Evolutionary conservation across 2,888 invertebrate genomes (phyloP).

Genomic region (Lottia scabra): DNA sequence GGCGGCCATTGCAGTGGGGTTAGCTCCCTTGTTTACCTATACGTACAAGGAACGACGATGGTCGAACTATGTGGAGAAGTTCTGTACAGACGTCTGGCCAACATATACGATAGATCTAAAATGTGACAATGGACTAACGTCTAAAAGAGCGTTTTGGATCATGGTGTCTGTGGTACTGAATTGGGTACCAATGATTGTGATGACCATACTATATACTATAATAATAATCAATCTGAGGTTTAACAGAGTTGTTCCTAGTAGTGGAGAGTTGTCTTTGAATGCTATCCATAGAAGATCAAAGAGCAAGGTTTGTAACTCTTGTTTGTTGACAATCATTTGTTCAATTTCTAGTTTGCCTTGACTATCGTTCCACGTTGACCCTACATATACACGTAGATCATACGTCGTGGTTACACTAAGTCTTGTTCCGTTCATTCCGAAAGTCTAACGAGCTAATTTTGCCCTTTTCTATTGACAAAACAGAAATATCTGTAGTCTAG

Average conservation of each 20-base stretch:
- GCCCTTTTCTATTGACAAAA: too few species aligned
- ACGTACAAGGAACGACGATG: slow-evolving; percentile 48
- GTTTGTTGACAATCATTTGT: too few species aligned
- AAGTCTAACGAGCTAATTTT: not conserved
- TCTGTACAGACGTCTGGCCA: slow-evolving; percentile 58
- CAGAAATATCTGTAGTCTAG: too few species aligned
- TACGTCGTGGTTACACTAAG: too few species aligned
- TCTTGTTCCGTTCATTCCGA: too few species aligned
- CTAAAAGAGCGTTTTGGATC: slow-evolving; percentile 56
- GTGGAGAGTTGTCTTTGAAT: slow-evolving; percentile 42
- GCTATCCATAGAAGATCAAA: slow-evolving; percentile 52
- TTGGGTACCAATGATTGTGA: slow-evolving; percentile 60
- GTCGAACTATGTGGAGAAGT: slow-evolving; percentile 53
- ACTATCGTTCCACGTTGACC: too few species aligned
- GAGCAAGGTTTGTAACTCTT: slow-evolving; percentile 39
- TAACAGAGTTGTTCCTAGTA: slow-evolving; percentile 47
- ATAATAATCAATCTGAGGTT: slow-evolving; percentile 50
- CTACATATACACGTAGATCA: too few species aligned
- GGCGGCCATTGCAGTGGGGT: slow-evolving; percentile 44
- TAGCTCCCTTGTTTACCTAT: slow-evolving; percentile 51
- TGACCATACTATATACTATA: slow-evolving; percentile 50
- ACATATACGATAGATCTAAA: slow-evolving; percentile 11
- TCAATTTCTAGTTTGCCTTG: too few species aligned
- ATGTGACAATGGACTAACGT: slow-evolving; percentile 50
- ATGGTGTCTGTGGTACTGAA: slow-evolving; percentile 57